Conservation (phyloP, 2,113 vertebrate genomes). For the Oophaga pumilio region DNA sequence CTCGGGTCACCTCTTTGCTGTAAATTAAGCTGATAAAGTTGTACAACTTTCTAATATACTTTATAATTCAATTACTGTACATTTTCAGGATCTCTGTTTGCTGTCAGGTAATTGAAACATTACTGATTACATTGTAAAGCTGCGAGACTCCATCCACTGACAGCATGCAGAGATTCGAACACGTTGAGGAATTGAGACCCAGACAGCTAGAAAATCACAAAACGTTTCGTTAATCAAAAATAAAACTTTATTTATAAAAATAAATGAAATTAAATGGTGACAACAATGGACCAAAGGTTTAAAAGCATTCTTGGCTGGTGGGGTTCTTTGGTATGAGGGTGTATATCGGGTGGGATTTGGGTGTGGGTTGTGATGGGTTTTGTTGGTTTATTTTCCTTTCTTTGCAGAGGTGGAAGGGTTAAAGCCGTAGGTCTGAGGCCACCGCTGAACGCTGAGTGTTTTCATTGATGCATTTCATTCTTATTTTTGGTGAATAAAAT, state of each 20-base stretch:
- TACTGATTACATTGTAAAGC: neutral
- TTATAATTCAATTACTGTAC: neutral
- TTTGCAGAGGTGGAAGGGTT: conserved; percentile 11
- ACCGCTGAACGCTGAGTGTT: neutral
- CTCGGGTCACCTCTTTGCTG: neutral
- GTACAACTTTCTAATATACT: neutral
- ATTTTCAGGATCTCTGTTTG: neutral
- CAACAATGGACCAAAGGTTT: neutral
- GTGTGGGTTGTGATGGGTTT: neutral
- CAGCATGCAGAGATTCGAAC: neutral
- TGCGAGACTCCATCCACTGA: neutral
- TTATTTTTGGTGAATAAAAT: conserved; percentile 35
- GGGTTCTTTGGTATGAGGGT: neutral
- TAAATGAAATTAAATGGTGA: too few species aligned
- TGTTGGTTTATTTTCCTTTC: neutral
- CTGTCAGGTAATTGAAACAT: neutral
- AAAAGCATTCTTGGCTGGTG: neutral
- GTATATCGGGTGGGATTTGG: neutral
- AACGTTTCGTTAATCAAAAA: too few species aligned
- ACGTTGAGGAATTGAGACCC: neutral
- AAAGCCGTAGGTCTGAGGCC: neutral
- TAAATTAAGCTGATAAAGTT: neutral
- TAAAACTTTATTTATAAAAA: too few species aligned
- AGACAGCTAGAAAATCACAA: too few species aligned
- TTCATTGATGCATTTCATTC: conserved; percentile 12